phyloP scores from a whole-genome alignment of 1,140 invertebrate genomes.

The Aphidius ervi region DNA sequence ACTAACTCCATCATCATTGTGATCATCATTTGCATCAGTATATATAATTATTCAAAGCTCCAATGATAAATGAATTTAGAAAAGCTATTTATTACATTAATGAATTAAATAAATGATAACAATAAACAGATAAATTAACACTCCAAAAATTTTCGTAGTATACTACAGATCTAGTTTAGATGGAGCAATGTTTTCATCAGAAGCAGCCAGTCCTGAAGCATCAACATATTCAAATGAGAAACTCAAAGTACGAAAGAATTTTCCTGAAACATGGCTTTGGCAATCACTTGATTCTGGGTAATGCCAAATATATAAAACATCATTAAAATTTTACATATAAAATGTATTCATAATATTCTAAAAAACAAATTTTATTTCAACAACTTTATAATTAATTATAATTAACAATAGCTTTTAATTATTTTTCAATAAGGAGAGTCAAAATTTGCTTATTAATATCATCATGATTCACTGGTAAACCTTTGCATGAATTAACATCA shows the following conservation, averaged over 20 bases:
- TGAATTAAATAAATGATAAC: neutral
- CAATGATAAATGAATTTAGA: neutral
- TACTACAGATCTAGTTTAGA: constrained; percentile 55
- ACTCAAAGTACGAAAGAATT: constrained; percentile 57
- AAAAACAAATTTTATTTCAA: too few relatives aligned
- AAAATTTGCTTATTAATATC: too few relatives aligned
- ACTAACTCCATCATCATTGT: neutral
- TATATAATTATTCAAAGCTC: neutral
- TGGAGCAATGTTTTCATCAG: constrained; percentile 36
- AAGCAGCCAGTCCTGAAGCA: constrained; percentile 36
- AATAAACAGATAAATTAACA: constrained; percentile 2
- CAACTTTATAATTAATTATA: too few relatives aligned
- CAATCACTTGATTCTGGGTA: constrained; percentile 58
- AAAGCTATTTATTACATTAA: neutral
- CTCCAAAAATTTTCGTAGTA: constrained; percentile 42
- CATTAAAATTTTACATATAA: constrained; percentile 21
- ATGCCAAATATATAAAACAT: constrained; percentile 33
- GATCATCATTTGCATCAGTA: constrained; percentile 6
- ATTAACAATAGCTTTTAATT: too few relatives aligned
- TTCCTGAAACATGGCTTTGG: constrained; percentile 66
- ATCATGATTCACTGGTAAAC: too few relatives aligned
- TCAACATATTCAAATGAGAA: constrained; percentile 42
- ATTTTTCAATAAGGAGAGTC: too few relatives aligned
- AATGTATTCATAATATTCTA: constrained; percentile 12
- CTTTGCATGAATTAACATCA: too few relatives aligned